Evolutionary conservation across 2,113 vertebrate species (phyloP), one percentile per base, ranked within the genome.

Genomic region (Todiramphus saurophagus): DNA sequence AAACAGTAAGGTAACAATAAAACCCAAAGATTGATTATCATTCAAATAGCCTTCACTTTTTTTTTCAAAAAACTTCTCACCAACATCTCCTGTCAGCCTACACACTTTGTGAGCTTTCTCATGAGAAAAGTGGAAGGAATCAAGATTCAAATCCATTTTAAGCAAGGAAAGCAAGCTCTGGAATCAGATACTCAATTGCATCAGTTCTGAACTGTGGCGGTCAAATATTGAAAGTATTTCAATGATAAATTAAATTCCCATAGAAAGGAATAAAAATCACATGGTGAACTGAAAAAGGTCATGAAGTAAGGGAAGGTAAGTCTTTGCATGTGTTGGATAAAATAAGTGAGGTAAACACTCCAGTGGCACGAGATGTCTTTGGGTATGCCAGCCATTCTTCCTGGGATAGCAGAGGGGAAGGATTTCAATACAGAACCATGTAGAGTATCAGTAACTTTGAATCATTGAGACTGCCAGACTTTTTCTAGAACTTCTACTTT

Each of bases 91-190:
- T 93, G 53, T 83, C 70, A 95, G 55, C 35, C 62, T 90, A 46
- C 12, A 73, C 28, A 51, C 35, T 93, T 93, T 35, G 55, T 55
- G 62, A 64, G 58, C 62, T 85, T 92, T 90, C 87, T 89, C 58
- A 35, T 83, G 90, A 92, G 79, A 94, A 76, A 93, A 82, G 58
- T 78, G 30, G 48, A 91, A 78, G 9, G 51, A 68, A 60, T 81
- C 33, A 59, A 83, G 84, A 84, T 87, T 91, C 21, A 94, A 91
- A 91, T 93, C 60, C 58, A 41, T 84, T 94, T 84, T 69, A 91
- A 72, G 60, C 20, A 80, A 83, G 35, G 17, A 58, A 73, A 80
- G 50, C 25, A 72, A 72, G 33, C 15, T 68, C 75, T 90, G 48
- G 85, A 82, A 66, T 82, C 3, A 2, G 81, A 50, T 84, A 39